These are phyloP conservation scores for Hoplias malabaricus DNA, from an alignment of 2,113 vertebrate genomes.

Conservation along the genomic window DNA sequence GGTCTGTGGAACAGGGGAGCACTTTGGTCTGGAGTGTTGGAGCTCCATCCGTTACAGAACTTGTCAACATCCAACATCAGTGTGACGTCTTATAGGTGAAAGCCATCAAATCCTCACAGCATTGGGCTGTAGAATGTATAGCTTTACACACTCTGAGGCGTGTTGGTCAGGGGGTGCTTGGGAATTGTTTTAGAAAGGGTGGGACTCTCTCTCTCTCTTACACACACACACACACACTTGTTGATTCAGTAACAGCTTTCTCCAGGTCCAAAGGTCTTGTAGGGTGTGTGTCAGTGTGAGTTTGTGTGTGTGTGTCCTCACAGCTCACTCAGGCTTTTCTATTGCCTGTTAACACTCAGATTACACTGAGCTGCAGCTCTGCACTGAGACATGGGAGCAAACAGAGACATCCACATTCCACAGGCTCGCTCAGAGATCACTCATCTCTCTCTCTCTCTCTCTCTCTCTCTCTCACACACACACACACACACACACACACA, in stretches of 20 bases:
- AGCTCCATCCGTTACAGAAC: too few relatives aligned
- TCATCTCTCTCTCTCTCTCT: slow-evolving; percentile 46
- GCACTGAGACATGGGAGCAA: slow-evolving; percentile 61
- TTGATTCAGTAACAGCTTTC: slow-evolving; percentile 46
- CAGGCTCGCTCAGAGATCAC: slow-evolving; percentile 51
- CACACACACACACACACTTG: slow-evolving; percentile 19
- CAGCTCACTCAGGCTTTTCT: slow-evolving; percentile 49
- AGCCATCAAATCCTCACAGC: too few relatives aligned
- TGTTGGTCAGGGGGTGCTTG: neutral
- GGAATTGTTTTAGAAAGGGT: slow-evolving; percentile 10
- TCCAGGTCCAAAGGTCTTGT: slow-evolving; percentile 57
- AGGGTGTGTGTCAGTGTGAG: slow-evolving; percentile 52
- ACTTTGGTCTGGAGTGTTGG: too few relatives aligned
- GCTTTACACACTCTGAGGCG: slow-evolving; percentile 15
- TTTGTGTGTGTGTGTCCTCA: slow-evolving; percentile 42
- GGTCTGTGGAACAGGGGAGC: too few relatives aligned
- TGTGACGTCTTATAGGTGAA: too few relatives aligned
- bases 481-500: slow-evolving; percentile 28
- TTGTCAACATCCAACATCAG: too few relatives aligned
- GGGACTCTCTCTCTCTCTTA: slow-evolving; percentile 4
- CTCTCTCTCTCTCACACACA: too few relatives aligned
- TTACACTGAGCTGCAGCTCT: slow-evolving; percentile 52
- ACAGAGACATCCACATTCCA: slow-evolving; percentile 52
- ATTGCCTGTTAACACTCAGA: slow-evolving; percentile 57
- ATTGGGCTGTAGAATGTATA: too few relatives aligned